Base-by-base conservation (phyloP, 2,797 vertebrate species). In the Tangara arthus region DNA sequence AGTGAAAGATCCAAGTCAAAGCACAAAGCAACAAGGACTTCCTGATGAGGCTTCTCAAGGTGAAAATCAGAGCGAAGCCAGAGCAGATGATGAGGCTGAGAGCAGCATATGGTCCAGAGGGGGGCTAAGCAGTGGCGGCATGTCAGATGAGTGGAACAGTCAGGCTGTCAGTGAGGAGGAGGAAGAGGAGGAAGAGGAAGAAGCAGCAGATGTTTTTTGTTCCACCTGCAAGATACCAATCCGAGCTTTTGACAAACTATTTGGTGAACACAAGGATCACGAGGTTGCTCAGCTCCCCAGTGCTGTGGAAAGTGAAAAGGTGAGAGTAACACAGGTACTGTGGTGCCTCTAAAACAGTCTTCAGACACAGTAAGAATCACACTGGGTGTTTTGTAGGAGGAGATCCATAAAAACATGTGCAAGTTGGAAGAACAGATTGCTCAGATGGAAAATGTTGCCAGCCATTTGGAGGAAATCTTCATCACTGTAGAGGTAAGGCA, bases 391-490 rank as follows among this genome's bases (percentile, higher is more conserved):
- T 96, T 90, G 47, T 86, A 99, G 99, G 97, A 97, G 59, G 98
- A 98, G 69, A 97, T 98, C 39, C 94, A 96, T 89, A 98, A 89
- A 63, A 98, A 98, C 89, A 98, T 98, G 95, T 97, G 92, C 95
- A 98, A 83, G 59, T 55, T 99, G 90, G 98, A 98, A 60, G 98
- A 98, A 75, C 99, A 99, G 95, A 98, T 99, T 59, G 90, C 97
- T 24, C 98, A 99, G 88, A 99, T 99, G 98, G 99, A 99, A 92
- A 99, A 98, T 94, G 99, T 99, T 95, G 98, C 98, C 50, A 98
- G 98, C 87, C 99, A 99, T 81, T 96, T 99, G 97, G 99, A 99
- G 90, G 99, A 99, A 96, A 99, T 99, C 79, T 99, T 99, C 96
- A 99, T 99, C 81, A 99, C 99, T 0, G 99, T 99, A 52, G 99